Evolutionary conservation across 2,113 vertebrate genomes (phyloP).

Genomic region (Poeciliopsis retropinna): DNA sequence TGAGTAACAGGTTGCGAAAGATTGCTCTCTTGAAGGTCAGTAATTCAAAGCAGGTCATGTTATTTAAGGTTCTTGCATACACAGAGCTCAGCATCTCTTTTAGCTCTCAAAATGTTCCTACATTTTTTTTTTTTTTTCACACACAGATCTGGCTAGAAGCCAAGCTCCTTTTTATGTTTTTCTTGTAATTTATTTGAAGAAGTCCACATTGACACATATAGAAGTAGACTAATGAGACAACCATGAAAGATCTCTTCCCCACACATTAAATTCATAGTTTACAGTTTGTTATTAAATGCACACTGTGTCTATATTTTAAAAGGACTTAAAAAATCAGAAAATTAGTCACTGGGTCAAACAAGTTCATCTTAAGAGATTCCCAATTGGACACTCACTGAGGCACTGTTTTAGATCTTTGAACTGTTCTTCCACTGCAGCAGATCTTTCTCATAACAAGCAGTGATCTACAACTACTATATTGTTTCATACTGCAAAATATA

Average conservation of each 20-base stretch:
- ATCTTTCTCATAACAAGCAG: neutral
- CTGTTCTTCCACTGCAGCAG: neutral
- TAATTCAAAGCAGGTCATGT: neutral
- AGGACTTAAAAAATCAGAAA: neutral
- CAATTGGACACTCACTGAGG: too few species aligned
- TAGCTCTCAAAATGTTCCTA: neutral
- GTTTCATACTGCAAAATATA: neutral
- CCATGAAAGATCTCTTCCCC: constrained; percentile 14
- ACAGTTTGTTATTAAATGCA: constrained; percentile 21
- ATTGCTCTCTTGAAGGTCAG: constrained; percentile 8
- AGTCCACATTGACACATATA: constrained; percentile 12
- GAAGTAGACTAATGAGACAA: constrained; percentile 13
- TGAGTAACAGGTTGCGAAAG: neutral
- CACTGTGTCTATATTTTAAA: constrained; percentile 19
- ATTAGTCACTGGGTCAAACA: neutral
- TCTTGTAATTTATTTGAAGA: constrained; percentile 29
- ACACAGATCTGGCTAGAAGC: neutral
- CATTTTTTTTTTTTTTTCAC: constrained; percentile 3
- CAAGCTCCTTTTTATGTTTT: constrained; percentile 12
- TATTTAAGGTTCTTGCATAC: neutral
- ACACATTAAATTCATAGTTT: constrained; percentile 11
- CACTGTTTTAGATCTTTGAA: too few species aligned
- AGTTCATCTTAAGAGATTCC: neutral
- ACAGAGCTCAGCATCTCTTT: neutral
- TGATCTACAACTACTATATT: neutral